A percentile compares a stretch with the other conserved stretches of the same genome.
These are phyloP conservation scores for Phylloscopus whistleri DNA, from an alignment of 2,113 vertebrate genomes.

Conservation along the genomic window DNA sequence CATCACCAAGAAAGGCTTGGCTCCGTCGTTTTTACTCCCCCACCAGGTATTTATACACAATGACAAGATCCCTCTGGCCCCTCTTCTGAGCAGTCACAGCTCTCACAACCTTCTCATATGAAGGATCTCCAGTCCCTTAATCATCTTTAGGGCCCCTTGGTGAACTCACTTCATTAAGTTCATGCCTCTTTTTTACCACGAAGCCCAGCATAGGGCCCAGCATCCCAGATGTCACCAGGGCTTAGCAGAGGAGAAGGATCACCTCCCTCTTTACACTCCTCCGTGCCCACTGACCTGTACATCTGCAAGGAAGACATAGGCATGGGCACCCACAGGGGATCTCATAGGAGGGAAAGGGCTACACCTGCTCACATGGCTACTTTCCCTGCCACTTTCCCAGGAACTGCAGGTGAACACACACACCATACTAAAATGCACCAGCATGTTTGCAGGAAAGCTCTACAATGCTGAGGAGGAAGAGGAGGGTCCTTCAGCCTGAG, in stretches of 20 bases:
- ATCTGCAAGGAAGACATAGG: not conserved
- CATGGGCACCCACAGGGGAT: not conserved
- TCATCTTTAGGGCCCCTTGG: not conserved
- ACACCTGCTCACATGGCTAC: rapidly evolving
- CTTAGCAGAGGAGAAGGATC: not conserved
- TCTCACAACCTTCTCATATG: not conserved
- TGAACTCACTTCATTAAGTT: not conserved
- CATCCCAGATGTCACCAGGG: not conserved
- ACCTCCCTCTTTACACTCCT: not conserved
- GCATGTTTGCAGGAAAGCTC: not conserved
- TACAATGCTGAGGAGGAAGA: not conserved
- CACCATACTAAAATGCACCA: rapidly evolving
- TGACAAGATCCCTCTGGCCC: not conserved
- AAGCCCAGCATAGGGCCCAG: not conserved
- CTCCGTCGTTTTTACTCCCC: not conserved
- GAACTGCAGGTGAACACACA: rapidly evolving
- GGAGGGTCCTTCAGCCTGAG: not conserved
- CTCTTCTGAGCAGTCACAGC: not conserved
- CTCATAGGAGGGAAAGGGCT: not conserved
- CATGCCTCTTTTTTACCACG: not conserved
- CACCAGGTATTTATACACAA: not conserved
- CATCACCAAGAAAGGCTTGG: not conserved
- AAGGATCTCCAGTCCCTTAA: not conserved
- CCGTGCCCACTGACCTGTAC: not conserved
- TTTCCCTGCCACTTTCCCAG: not conserved